Evolutionary conservation across 2,113 vertebrate genomes (phyloP).

Genomic region (Galbula dea): DNA sequence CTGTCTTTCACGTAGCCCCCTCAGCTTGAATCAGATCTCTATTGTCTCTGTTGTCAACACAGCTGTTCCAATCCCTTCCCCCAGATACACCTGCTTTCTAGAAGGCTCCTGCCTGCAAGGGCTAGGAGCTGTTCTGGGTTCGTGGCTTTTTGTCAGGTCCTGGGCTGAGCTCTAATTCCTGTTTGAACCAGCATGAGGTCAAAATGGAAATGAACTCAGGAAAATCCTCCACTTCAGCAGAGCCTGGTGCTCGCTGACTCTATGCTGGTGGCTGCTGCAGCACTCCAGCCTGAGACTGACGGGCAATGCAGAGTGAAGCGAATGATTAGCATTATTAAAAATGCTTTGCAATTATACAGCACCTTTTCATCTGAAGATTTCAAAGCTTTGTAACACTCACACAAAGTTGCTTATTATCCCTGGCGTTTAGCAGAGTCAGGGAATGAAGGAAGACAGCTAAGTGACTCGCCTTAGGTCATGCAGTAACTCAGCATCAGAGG

Average conservation of each 20-base stretch:
- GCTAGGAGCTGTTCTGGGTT: neutral
- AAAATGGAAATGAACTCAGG: neutral
- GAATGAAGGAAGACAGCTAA: slow-evolving; percentile 11
- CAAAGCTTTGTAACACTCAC: slow-evolving; percentile 9
- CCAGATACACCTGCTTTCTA: neutral
- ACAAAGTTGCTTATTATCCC: slow-evolving; percentile 52
- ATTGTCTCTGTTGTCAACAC: slow-evolving; percentile 30
- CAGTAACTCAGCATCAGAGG: slow-evolving; percentile 12
- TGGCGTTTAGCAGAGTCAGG: slow-evolving; percentile 55
- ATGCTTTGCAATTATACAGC: slow-evolving; percentile 34
- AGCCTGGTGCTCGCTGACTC: neutral
- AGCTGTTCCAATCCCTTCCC: slow-evolving; percentile 39
- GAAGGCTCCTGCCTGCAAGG: neutral
- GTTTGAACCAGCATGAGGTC: neutral
- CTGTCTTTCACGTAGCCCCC: neutral
- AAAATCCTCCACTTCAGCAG: neutral
- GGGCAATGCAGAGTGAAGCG: neutral
- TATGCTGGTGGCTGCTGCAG: neutral
- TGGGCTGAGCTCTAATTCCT: neutral
- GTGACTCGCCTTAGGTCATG: slow-evolving; percentile 51
- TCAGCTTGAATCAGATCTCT: neutral
- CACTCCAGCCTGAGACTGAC: neutral
- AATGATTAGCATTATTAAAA: slow-evolving; percentile 54
- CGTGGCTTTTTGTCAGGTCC: neutral
- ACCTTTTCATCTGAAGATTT: slow-evolving; percentile 58